phyloP scores from a whole-genome alignment of 2,888 invertebrate genomes.

The Drosophila phalerata region DNA sequence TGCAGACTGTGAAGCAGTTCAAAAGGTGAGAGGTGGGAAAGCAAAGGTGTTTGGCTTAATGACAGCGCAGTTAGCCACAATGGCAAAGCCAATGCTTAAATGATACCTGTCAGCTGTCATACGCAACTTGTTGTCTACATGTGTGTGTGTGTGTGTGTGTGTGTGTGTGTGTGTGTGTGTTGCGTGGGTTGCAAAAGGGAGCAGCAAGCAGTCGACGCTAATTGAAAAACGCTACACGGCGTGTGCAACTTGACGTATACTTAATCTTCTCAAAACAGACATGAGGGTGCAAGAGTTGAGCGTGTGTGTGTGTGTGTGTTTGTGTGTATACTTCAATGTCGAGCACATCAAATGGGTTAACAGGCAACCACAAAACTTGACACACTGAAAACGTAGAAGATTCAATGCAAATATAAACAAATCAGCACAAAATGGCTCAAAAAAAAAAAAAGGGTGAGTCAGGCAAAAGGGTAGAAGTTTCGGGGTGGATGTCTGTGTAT shows the following conservation, averaged over 20 bases:
- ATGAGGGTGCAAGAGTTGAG: conserved; percentile 14
- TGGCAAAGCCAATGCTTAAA: conserved; percentile 42
- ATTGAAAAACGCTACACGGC: conserved; percentile 69
- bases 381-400: conserved; percentile 70
- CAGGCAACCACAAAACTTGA: conserved; percentile 66
- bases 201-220: conserved; percentile 44
- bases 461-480: background rate
- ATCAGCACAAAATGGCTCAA: conserved; percentile 49
- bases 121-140: conserved; percentile 48
- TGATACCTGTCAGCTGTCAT: conserved; percentile 55
- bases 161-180: conserved; percentile 2
- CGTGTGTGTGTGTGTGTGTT: conserved; percentile 18
- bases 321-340: conserved; percentile 53
- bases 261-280: conserved; percentile 61
- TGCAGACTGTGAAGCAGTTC: background rate
- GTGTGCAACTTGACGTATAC: conserved; percentile 76
- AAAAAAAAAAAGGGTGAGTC: background rate
- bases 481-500: conserved; percentile 1
- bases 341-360: conserved; percentile 71
- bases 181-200: background rate
- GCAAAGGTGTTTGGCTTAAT: conserved; percentile 30
- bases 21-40: background rate
- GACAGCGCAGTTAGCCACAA: conserved; percentile 43
- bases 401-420: conserved; percentile 79
- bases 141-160: background rate